phyloP scores from a whole-genome alignment of 2,113 vertebrate genomes.

The Ciconia maguari region DNA sequence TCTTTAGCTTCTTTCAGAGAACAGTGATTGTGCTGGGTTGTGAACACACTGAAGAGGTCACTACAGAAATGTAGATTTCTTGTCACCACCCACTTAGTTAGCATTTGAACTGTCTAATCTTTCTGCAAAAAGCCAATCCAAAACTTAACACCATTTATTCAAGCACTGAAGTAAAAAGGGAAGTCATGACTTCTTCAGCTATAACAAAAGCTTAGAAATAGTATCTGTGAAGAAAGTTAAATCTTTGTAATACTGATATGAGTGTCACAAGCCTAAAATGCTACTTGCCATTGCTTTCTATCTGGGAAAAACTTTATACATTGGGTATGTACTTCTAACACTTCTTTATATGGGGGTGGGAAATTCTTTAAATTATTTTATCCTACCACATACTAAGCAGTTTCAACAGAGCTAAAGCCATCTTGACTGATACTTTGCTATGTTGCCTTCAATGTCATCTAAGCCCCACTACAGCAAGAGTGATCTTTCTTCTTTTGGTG shows the following conservation, averaged over 20 bases:
- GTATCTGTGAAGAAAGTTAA: neutral
- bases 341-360: neutral
- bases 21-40: neutral
- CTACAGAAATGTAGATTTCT: neutral
- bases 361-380: neutral
- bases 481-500: fast-evolving
- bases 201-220: neutral
- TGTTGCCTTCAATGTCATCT: neutral
- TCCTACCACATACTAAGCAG: neutral
- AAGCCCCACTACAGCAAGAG: neutral
- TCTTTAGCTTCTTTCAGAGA: neutral
- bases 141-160: neutral
- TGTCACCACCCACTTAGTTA: neutral
- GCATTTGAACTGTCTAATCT: neutral
- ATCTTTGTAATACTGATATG: fast-evolving
- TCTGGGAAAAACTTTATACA: neutral
- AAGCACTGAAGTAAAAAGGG: neutral
- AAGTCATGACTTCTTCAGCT: neutral
- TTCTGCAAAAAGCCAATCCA: neutral
- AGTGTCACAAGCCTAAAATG: neutral
- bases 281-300: neutral
- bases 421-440: neutral
- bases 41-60: neutral
- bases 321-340: neutral
- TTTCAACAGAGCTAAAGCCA: neutral